Evolutionary conservation across 2,113 vertebrate species (phyloP).

Genomic region (Sakesphorus luctuosus): DNA sequence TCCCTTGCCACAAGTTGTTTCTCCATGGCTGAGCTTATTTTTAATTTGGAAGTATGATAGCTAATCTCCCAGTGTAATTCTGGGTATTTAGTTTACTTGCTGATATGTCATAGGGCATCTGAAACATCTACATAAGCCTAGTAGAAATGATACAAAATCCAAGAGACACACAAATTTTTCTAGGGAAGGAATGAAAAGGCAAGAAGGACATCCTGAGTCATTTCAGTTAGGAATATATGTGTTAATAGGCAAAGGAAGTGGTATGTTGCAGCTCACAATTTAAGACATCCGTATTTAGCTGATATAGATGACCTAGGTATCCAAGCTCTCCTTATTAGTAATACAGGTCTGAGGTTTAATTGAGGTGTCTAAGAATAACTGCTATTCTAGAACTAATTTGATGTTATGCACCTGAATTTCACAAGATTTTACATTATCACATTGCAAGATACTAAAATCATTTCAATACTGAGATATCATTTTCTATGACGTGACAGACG

Average conservation of each 20-base stretch:
- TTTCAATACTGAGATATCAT: neutral
- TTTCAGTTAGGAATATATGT: neutral
- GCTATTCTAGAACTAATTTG: neutral
- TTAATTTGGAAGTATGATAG: neutral
- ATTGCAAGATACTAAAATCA: neutral
- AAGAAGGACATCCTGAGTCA: neutral
- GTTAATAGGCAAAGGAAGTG: neutral
- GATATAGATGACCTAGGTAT: neutral
- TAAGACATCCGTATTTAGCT: neutral
- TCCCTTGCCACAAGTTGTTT: neutral
- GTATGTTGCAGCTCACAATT: neutral
- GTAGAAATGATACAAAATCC: neutral
- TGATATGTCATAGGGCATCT: neutral
- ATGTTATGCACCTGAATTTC: neutral
- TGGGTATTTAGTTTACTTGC: neutral
- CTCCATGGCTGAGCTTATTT: neutral
- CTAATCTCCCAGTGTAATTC: neutral
- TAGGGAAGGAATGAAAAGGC: neutral
- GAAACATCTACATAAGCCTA: neutral
- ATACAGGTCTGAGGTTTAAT: neutral
- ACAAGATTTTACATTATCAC: neutral
- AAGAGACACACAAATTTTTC: neutral
- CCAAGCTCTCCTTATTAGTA: neutral
- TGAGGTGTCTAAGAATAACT: neutral
- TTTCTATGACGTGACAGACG: neutral